Base-by-base conservation (phyloP, 2,888 invertebrate species). In the Flexamia atlantica region DNA sequence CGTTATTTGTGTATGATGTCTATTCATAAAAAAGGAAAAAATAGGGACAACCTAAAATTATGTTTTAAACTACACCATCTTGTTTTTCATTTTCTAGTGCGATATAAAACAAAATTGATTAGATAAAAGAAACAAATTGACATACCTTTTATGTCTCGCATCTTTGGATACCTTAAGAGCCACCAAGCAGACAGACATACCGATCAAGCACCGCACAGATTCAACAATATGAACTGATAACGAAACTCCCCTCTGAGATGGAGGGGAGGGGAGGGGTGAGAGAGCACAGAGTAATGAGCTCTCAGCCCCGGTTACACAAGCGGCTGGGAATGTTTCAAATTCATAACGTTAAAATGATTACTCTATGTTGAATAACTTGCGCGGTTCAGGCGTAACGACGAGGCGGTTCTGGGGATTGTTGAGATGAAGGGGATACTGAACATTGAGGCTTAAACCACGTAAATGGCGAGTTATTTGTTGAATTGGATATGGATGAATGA, bases 291-390 rank as follows among this genome's bases (percentile, higher is more conserved):
- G 64, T 14, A 64, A 64, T 25, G 30, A 9, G 28, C 64, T 64
- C 64, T 28, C 64, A 28, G n/a, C 7, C 3, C 28, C 64, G 30
- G 64, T 64, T 64, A 28, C 30, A 10, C n/a, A 28, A 64, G n/a
- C 25, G 14, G 28, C 64, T 64, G 64, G 64, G 64, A 64, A 64
- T 64, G 30, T 64, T 64, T 64, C 28, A 64, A 28, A 64, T 64
- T 64, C 64, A 28, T 64, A 64, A 64, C 64, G 64, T 28, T 64
- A 4, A 64, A 25, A 64, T 64, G 30, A 64, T 64, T 64, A 64
- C 64, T 64, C 64, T 64, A 10, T 64, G 64, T 30, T 64, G 30
- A 30, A 64, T 64, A 64, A 64, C 64, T 64, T 3, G 60, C 64
- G 53, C 53, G 17, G 64, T 28, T 64, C 28, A 36, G 46, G 12